A percentile compares a stretch with the other conserved stretches of the same genome.
Conservation (phyloP, 2,888 invertebrate species). For the Yponomeuta malinellus region DNA sequence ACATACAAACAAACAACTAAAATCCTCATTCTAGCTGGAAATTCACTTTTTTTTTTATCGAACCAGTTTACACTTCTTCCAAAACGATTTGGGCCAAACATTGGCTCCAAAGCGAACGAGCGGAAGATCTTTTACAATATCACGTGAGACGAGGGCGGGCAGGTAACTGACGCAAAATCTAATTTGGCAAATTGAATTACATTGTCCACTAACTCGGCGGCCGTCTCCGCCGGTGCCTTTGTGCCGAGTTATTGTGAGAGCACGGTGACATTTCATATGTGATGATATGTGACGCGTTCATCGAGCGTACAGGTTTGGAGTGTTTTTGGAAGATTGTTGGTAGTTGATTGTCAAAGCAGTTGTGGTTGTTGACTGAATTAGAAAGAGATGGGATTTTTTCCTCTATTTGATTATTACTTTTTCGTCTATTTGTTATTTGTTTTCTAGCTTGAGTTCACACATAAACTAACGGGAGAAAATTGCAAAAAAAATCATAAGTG, state of each 20-base stretch:
- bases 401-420: too few relatives aligned
- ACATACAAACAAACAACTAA: too few relatives aligned
- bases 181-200: constrained; percentile 72
- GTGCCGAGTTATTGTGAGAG: constrained; percentile 15
- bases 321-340: not conserved
- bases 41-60: too few relatives aligned
- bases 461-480: too few relatives aligned
- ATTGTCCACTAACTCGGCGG: constrained; percentile 51
- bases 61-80: too few relatives aligned
- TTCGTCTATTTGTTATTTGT: too few relatives aligned
- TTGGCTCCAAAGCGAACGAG: constrained; percentile 31
- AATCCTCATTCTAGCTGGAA: too few relatives aligned
- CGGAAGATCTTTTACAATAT: constrained; percentile 31
- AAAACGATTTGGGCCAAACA: constrained; percentile 23
- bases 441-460: too few relatives aligned
- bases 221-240: constrained; percentile 32
- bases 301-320: not conserved
- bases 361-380: too few relatives aligned
- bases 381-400: too few relatives aligned
- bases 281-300: not conserved
- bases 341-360: too few relatives aligned
- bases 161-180: constrained; percentile 71
- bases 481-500: too few relatives aligned
- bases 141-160: constrained; percentile 43
- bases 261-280: constrained; percentile 6